These are phyloP conservation scores for Anabacerthia variegaticeps DNA, from an alignment of 2,797 vertebrate genomes.

Conservation along the genomic window DNA sequence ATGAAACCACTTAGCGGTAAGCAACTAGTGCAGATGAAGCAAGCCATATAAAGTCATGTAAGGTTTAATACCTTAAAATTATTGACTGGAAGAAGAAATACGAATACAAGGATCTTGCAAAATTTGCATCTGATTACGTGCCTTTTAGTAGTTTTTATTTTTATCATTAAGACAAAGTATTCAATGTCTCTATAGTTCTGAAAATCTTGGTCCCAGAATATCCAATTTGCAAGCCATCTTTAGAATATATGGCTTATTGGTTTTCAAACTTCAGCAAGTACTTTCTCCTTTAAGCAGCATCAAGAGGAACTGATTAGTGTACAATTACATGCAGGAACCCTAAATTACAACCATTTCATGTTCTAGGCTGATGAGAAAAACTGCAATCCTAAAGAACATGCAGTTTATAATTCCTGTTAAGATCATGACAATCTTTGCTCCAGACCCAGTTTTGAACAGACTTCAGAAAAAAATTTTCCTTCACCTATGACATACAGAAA, in stretches of 20 bases:
- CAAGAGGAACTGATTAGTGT: not conserved
- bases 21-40: not conserved
- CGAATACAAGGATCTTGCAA: not conserved
- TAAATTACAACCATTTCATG: not conserved
- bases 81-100: not conserved
- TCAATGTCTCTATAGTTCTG: not conserved
- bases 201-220: not conserved
- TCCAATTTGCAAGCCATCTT: not conserved
- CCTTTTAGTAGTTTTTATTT: not conserved
- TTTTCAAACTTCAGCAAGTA: not conserved
- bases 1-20: not conserved
- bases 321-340: not conserved
- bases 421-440: not conserved
- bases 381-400: not conserved
- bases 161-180: not conserved
- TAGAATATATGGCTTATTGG: not conserved
- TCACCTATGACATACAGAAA: not conserved
- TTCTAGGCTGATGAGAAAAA: not conserved
- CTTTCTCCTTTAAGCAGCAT: not conserved
- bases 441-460: not conserved
- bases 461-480: not conserved
- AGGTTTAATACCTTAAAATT: not conserved
- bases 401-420: not conserved
- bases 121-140: not conserved
- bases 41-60: not conserved